phyloP scores from a whole-genome alignment of 2,797 vertebrate species.

The Muscicapa striata region DNA sequence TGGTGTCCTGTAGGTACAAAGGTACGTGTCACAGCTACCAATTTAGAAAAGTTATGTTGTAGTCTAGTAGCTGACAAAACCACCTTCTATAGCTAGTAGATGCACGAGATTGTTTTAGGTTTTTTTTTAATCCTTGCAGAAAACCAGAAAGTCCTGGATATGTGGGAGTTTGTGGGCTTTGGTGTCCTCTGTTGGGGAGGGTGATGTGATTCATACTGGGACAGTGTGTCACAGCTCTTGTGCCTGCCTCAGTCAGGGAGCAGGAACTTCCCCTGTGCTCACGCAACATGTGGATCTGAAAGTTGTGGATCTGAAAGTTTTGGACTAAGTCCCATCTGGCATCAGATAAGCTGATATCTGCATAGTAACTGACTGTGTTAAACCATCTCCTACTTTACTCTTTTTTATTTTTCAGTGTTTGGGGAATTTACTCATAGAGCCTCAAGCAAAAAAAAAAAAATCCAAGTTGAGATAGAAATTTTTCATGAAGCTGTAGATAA shows the following conservation, averaged over 20 bases:
- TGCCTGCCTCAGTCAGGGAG: not conserved
- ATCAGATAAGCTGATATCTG: not conserved
- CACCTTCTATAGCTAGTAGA: not conserved
- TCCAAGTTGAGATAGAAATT: not conserved
- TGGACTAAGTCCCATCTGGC: not conserved
- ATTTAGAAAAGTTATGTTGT: not conserved
- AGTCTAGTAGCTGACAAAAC: not conserved
- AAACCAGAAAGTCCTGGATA: not conserved
- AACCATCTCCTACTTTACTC: not conserved
- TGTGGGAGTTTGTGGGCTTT: not conserved
- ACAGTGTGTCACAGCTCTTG: not conserved
- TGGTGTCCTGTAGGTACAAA: not conserved
- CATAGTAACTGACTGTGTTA: not conserved
- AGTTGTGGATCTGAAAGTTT: not conserved
- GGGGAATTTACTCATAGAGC: not conserved
- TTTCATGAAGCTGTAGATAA: not conserved
- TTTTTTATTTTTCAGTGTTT: not conserved
- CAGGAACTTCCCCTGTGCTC: not conserved
- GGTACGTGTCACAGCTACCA: not conserved
- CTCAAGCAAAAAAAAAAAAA: not conserved
- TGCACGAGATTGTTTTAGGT: not conserved
- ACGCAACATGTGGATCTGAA: not conserved
- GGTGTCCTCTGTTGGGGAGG: not conserved
- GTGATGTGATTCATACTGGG: accelerated
- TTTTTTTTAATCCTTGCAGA: not conserved